Conservation (phyloP, 2,113 vertebrate species). For the Furnarius figulus region DNA sequence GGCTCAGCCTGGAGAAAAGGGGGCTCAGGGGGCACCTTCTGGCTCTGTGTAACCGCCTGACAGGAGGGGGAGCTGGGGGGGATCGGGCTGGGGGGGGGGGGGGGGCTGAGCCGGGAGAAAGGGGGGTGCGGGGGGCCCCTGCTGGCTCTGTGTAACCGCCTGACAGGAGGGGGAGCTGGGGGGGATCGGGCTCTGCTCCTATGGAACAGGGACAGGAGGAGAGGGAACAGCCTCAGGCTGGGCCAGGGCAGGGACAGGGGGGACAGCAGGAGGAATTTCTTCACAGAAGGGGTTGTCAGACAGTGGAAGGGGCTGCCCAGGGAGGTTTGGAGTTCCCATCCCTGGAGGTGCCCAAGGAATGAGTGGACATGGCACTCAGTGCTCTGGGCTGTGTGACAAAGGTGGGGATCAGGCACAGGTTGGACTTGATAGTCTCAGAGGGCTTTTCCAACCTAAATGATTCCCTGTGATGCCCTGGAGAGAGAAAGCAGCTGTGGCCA, state of each 20-base stretch:
- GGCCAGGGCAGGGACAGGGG: neutral
- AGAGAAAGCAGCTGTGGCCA: fast-evolving
- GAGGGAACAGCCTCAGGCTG: neutral
- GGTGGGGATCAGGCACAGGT: neutral
- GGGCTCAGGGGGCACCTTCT: neutral
- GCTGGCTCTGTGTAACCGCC: neutral
- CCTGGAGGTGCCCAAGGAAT: neutral
- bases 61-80: neutral
- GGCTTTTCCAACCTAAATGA: neutral
- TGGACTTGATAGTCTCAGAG: neutral
- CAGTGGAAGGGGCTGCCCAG: neutral
- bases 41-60: neutral
- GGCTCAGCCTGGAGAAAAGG: neutral
- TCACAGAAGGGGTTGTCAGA: neutral
- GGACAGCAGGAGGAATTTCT: neutral
- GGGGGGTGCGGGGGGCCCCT: neutral
- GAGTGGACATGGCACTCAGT: neutral
- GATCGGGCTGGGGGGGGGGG: neutral
- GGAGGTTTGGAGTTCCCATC: neutral
- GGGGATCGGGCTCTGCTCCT: neutral
- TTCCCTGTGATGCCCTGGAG: fast-evolving
- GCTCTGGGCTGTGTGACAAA: neutral
- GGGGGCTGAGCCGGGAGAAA: neutral
- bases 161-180: neutral
- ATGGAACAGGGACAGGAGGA: neutral